These are phyloP conservation scores for Mellivora capensis DNA, from an alignment of 2,113 vertebrate genomes.

Conservation along the genomic window DNA sequence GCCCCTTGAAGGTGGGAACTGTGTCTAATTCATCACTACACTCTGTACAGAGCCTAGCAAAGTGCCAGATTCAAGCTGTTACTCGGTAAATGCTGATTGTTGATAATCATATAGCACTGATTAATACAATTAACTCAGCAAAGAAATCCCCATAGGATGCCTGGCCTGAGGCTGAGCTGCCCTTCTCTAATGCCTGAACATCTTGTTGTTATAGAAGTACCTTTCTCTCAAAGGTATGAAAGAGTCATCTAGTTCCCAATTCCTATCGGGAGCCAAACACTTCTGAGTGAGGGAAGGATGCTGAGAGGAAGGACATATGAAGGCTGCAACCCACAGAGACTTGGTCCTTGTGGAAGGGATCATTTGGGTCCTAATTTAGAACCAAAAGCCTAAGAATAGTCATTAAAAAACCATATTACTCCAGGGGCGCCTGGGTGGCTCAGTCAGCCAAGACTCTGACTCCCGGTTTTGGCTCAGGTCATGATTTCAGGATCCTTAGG, in stretches of 20 bases:
- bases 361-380: neutral
- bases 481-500: neutral
- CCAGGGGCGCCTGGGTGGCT: neutral
- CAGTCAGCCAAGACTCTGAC: neutral
- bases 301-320: neutral
- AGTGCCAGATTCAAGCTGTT: neutral
- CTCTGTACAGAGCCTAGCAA: neutral
- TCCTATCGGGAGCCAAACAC: neutral
- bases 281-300: neutral
- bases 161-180: neutral
- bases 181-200: fast-evolving
- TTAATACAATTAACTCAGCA: neutral
- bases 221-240: neutral
- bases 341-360: neutral
- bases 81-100: neutral
- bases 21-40: neutral
- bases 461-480: neutral
- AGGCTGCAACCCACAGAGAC: fast-evolving
- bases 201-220: too few species aligned
- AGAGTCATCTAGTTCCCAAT: fast-evolving
- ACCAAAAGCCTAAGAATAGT: neutral
- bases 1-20: neutral
- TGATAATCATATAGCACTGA: neutral
- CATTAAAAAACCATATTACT: neutral
- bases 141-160: neutral